These are phyloP conservation scores for Hypselothyrea guttata DNA, from an alignment of 2,888 invertebrate genomes.

Conservation along the genomic window DNA sequence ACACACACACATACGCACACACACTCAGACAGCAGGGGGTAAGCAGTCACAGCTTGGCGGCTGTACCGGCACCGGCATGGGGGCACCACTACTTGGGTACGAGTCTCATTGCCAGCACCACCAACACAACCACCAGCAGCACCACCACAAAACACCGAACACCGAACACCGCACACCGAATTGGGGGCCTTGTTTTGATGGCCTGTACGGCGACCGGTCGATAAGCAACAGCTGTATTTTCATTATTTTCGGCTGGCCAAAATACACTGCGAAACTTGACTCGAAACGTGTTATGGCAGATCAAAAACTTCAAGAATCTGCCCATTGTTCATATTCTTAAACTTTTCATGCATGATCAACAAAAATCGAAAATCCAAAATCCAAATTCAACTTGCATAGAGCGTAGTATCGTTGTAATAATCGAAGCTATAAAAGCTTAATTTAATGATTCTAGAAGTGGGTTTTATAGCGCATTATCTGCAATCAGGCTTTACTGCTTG, in stretches of 20 bases:
- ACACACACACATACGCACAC: slow-evolving; percentile 12
- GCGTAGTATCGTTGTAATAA: too few relatives aligned
- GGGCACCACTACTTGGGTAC: slow-evolving; percentile 7
- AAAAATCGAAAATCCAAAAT: too few relatives aligned
- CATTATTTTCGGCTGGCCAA: slow-evolving; percentile 2
- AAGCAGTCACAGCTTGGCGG: slow-evolving; percentile 61
- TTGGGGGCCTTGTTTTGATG: slow-evolving; percentile 77
- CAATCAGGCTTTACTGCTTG: too few relatives aligned
- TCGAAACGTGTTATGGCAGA: too few relatives aligned
- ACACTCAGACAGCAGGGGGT: slow-evolving; percentile 56
- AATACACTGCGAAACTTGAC: too few relatives aligned
- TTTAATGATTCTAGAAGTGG: too few relatives aligned
- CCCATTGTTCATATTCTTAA: too few relatives aligned
- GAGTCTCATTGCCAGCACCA: neutral
- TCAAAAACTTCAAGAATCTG: too few relatives aligned
- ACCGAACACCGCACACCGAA: slow-evolving; percentile 35
- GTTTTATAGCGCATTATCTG: too few relatives aligned
- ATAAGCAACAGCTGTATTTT: slow-evolving; percentile 55
- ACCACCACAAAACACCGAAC: slow-evolving; percentile 10
- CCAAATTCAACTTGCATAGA: too few relatives aligned
- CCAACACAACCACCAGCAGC: slow-evolving; percentile 5
- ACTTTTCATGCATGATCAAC: too few relatives aligned
- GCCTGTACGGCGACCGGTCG: slow-evolving; percentile 53
- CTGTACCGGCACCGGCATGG: slow-evolving; percentile 55
- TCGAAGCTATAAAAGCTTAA: too few relatives aligned